phyloP scores from a whole-genome alignment of 2,797 vertebrate genomes.

The Pseudochirops corinnae region DNA sequence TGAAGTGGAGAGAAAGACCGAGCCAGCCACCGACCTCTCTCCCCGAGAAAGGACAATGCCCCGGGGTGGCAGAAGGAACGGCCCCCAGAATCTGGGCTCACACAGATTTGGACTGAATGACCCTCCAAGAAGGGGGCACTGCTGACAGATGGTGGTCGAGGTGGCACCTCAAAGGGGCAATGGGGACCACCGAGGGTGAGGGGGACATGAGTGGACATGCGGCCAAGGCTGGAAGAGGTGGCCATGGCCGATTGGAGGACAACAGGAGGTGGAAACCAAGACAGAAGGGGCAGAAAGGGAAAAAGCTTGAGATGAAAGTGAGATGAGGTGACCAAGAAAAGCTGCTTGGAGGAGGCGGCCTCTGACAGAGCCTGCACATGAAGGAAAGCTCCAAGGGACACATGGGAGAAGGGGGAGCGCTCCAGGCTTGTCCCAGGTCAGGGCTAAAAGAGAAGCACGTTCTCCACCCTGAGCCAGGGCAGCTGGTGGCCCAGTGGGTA shows the following conservation, averaged over 20 bases:
- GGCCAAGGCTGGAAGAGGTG: background rate
- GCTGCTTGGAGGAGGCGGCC: background rate
- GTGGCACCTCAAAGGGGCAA: background rate
- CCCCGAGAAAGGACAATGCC: background rate
- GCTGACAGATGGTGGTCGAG: background rate
- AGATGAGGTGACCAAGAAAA: background rate
- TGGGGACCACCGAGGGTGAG: no score
- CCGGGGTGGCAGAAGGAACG: background rate
- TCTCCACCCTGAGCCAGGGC: no score
- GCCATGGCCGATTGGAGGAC: background rate
- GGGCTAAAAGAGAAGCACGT: background rate
- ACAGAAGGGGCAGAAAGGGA: background rate
- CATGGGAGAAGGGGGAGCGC: background rate
- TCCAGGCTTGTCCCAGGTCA: background rate
- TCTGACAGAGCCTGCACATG: no score
- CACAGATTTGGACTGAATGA: background rate
- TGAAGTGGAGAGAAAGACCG: background rate
- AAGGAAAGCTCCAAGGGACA: background rate
- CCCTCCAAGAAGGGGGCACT: background rate
- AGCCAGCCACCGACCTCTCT: background rate
- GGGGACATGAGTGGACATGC: background rate
- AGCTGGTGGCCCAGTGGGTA: no score
- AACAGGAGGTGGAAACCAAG: background rate
- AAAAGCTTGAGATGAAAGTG: background rate
- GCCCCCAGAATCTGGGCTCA: background rate